Conservation (phyloP, 2,888 invertebrate genomes). For the Enchytraeus crypticus region DNA sequence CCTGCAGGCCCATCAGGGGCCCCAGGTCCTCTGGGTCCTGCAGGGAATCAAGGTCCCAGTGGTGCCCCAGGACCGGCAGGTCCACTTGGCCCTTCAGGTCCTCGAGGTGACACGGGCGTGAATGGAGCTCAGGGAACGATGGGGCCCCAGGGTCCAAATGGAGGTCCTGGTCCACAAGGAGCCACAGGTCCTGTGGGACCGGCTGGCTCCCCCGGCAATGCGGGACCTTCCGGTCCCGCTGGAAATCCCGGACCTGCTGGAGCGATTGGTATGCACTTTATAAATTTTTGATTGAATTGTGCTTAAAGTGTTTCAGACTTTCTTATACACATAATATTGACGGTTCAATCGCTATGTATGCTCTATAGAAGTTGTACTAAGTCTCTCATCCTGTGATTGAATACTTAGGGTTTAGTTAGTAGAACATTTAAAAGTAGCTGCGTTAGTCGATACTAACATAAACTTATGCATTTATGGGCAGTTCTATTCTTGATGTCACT, state of each 20-base stretch:
- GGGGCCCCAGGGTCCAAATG: constrained; percentile 4
- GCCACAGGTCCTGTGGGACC: constrained; percentile 12
- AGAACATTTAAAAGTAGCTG: too few relatives aligned
- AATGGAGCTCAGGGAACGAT: neutral
- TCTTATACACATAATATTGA: too few relatives aligned
- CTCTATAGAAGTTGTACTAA: too few relatives aligned
- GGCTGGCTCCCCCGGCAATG: constrained; percentile 15
- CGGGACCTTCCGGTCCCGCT: constrained; percentile 17
- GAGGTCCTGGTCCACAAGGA: constrained; percentile 3
- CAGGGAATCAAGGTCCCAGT: neutral
- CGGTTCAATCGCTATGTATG: too few relatives aligned
- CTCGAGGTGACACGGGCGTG: neutral
- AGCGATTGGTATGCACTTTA: neutral
- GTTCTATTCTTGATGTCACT: too few relatives aligned
- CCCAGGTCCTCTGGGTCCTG: neutral
- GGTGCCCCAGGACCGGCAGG: constrained; percentile 7
- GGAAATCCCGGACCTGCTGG: constrained; percentile 23
- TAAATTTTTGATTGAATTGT: too few relatives aligned
- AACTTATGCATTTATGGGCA: too few relatives aligned
- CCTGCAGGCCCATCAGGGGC: constrained; percentile 5
- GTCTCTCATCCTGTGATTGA: too few relatives aligned
- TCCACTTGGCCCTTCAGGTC: constrained; percentile 8
- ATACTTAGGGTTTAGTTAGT: too few relatives aligned
- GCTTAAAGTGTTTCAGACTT: too few relatives aligned
- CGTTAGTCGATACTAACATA: too few relatives aligned